phyloP scores from a whole-genome alignment of 2,888 invertebrate genomes.

The Leptothorax acervorum region DNA sequence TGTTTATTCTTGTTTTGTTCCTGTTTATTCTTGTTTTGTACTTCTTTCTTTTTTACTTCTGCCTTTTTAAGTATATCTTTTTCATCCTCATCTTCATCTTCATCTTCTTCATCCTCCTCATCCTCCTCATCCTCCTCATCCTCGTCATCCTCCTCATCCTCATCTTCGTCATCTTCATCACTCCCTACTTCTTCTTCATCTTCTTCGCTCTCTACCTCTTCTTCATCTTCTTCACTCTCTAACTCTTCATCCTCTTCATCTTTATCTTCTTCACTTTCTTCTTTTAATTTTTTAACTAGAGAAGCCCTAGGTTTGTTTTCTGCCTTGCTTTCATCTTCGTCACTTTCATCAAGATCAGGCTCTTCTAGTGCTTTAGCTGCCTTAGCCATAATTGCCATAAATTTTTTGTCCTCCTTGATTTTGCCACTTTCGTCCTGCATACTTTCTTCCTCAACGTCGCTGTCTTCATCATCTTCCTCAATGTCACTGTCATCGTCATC shows the following conservation, averaged over 20 bases:
- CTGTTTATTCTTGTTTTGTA: neutral
- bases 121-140: conserved; percentile 49
- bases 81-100: conserved; percentile 24
- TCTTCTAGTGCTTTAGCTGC: too few relatives aligned
- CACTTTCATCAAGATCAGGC: neutral
- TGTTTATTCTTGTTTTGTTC: neutral
- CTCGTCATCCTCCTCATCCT: conserved; percentile 12
- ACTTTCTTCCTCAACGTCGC: conserved; percentile 19
- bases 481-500: conserved; percentile 33
- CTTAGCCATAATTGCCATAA: too few relatives aligned
- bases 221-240: conserved; percentile 46
- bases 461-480: conserved; percentile 36
- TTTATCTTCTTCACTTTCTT: neutral
- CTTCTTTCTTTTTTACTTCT: conserved; percentile 5
- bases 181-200: conserved; percentile 26
- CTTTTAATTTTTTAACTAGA: too few relatives aligned
- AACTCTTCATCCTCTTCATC: conserved; percentile 39
- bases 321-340: conserved; percentile 18
- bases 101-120: conserved; percentile 28
- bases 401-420: neutral
- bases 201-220: conserved; percentile 50
- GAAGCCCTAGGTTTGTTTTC: too few relatives aligned
- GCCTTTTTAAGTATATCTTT: conserved; percentile 35
- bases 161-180: conserved; percentile 22
- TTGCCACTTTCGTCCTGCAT: too few relatives aligned